Evolutionary conservation across 2,113 vertebrate species (phyloP).

Genomic region (Gavialis gangeticus): DNA sequence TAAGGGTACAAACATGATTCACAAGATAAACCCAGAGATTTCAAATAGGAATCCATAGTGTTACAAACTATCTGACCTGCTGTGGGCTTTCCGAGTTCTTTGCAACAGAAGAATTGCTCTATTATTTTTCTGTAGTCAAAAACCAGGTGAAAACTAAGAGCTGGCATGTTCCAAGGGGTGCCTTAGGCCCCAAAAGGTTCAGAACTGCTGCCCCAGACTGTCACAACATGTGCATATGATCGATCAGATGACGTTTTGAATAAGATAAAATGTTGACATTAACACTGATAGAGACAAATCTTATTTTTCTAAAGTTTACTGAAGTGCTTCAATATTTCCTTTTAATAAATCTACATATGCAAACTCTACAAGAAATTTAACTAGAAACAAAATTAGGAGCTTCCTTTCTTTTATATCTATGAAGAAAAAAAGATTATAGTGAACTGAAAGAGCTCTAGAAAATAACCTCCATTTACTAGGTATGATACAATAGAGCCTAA

Average conservation of each 20-base stretch:
- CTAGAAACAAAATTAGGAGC: background rate
- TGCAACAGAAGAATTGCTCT: too few species aligned
- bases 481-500: background rate
- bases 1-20: too few species aligned
- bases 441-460: background rate
- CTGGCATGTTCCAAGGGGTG: too few species aligned
- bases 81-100: too few species aligned
- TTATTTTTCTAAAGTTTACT: background rate
- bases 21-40: too few species aligned
- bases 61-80: too few species aligned
- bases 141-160: too few species aligned
- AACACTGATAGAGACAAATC: background rate
- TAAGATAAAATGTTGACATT: background rate
- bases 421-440: background rate
- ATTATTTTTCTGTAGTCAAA: too few species aligned
- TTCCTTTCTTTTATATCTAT: background rate
- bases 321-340: background rate
- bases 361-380: background rate
- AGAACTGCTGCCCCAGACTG: background rate
- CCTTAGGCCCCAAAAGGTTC: too few species aligned
- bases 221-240: background rate
- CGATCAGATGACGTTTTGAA: background rate
- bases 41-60: too few species aligned
- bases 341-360: background rate
- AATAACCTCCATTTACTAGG: background rate